Base-by-base conservation (phyloP, 2,888 invertebrate genomes). In the Diplazon laetatorius region DNA sequence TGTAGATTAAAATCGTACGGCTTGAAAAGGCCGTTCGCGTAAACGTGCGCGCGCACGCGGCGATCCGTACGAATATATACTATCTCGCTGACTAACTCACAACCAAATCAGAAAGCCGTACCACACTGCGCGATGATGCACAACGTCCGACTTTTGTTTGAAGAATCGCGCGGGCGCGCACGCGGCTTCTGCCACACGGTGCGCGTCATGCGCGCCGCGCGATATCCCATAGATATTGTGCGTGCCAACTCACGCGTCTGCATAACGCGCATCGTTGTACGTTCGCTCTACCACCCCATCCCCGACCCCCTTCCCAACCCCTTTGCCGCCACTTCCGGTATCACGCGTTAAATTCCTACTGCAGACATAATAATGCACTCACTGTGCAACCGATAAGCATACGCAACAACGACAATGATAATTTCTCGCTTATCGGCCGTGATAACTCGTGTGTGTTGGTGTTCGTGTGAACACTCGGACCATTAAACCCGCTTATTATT, bases 1-100 rank as follows among this genome's bases (percentile, higher is more conserved):
- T 83, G 81, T 82, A 86, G 87, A 89, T 89, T 89, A 87, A 86
- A 85, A 30, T 30, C 30, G 82, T 80, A 72, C 50, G 42, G 57
- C 44, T 42, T 55, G 1, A 39, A 59, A 37, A 46, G 30, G n/a
- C 44, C 25, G 37, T 37, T 25, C 50, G 39, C 65, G 48, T 65
- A 50, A 50, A 22, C 35, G 37, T n/a, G n/a, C 65, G 37, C 65
- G 37, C 42, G 16, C 16, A 55, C 39, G 50, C n/a, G n/a, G n/a
- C n/a, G n/a, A n/a, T n/a, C n/a, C n/a, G n/a, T n/a, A n/a, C n/a
- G n/a, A n/a, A n/a, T n/a, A n/a, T n/a, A n/a, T n/a, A n/a, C n/a
- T n/a, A n/a, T n/a, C n/a, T n/a, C n/a, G n/a, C n/a, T n/a, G n/a
- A n/a, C n/a, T n/a, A n/a, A n/a, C n/a, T n/a, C n/a, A n/a, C n/a